Conservation (phyloP, 2,113 vertebrate species). For the Brachyhypopomus occidentalis region DNA sequence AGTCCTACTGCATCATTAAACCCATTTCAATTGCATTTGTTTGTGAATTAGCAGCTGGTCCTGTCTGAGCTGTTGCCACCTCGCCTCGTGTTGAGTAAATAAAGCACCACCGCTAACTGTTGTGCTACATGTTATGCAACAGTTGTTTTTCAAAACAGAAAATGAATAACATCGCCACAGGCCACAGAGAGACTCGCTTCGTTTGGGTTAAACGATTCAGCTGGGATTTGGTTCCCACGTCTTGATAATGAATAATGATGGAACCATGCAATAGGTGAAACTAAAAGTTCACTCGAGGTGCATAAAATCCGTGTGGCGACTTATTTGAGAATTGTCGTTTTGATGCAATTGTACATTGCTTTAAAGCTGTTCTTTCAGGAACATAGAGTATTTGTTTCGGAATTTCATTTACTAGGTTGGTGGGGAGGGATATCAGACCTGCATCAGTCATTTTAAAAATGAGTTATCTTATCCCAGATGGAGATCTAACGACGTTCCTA, state of each 20-base stretch:
- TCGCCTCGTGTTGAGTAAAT: conserved; percentile 25
- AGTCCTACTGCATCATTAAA: too few relatives aligned
- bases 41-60: conserved; percentile 11
- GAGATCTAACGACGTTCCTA: not conserved
- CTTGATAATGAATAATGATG: not conserved
- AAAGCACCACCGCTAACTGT: conserved; percentile 18
- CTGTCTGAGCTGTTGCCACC: conserved; percentile 19
- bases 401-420: too few relatives aligned
- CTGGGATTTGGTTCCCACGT: conserved; percentile 1
- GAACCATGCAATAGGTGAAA: not conserved
- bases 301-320: not conserved
- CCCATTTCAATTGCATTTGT: conserved; percentile 15
- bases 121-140: conserved; percentile 18
- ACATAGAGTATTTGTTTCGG: too few relatives aligned
- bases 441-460: not conserved
- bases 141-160: not conserved
- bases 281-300: not conserved
- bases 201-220: conserved; percentile 5
- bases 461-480: not conserved
- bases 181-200: not conserved
- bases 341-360: not conserved
- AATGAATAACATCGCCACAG: conserved; percentile 26
- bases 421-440: not conserved
- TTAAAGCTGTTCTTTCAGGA: not conserved
- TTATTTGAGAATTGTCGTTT: not conserved